phyloP scores from a whole-genome alignment of 1,140 invertebrate species.

The Trichonephila clavipes region DNA sequence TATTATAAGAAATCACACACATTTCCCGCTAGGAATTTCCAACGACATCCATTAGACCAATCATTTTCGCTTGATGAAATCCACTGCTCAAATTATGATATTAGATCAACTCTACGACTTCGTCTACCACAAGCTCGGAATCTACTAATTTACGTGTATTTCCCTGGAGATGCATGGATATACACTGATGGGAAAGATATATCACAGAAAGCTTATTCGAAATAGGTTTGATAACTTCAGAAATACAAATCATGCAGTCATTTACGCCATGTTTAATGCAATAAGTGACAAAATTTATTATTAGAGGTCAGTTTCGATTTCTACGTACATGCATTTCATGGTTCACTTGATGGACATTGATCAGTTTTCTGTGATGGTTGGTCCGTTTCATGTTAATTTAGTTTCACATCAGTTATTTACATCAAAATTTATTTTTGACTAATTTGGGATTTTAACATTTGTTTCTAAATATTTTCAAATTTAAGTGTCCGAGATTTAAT shows the following conservation, averaged over 20 bases:
- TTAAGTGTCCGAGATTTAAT: no score
- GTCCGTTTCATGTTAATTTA: background rate
- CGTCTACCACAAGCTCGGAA: background rate
- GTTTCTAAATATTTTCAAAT: no score
- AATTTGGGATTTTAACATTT: background rate
- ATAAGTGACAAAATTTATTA: background rate
- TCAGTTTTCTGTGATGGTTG: background rate
- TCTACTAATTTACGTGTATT: background rate
- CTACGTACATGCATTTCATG: background rate
- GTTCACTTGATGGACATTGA: background rate
- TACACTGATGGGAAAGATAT: background rate
- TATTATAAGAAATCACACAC: no score
- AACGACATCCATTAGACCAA: background rate
- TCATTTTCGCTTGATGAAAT: conserved; percentile 7
- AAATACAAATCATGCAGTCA: background rate
- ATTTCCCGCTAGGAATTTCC: background rate
- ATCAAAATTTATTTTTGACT: background rate
- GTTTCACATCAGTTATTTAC: background rate
- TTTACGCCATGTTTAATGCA: conserved; percentile 15
- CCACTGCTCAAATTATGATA: background rate
- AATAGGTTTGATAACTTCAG: background rate
- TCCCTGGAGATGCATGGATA: background rate
- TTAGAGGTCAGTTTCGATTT: background rate
- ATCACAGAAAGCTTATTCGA: background rate
- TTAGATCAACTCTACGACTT: background rate